Evolutionary conservation across 1,140 invertebrate species (phyloP).

Genomic region (Aleiodes sp.): DNA sequence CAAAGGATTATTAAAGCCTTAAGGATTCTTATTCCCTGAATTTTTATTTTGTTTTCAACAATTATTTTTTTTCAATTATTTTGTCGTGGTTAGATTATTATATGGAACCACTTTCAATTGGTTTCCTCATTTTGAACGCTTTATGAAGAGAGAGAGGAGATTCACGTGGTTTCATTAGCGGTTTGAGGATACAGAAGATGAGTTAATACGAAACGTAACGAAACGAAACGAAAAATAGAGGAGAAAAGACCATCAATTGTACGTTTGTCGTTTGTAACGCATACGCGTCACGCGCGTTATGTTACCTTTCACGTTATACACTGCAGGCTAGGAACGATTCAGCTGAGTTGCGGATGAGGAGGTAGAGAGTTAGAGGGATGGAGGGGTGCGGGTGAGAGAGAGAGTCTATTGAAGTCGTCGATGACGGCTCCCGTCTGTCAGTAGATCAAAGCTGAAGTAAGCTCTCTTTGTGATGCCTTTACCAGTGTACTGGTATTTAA

Average conservation of each 20-base stretch:
- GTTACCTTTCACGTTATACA: constrained; percentile 10
- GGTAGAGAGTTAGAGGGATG: constrained; percentile 9
- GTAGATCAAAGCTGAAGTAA: constrained; percentile 65
- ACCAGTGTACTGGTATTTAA: constrained; percentile 61
- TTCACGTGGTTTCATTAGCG: constrained; percentile 36
- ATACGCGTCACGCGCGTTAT: constrained; percentile 6
- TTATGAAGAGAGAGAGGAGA: constrained; percentile 22
- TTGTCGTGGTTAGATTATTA: too few relatives aligned
- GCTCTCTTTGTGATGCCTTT: constrained; percentile 66
- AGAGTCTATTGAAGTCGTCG: constrained; percentile 60
- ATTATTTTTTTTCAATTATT: too few relatives aligned
- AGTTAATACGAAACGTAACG: constrained; percentile 44
- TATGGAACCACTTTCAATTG: too few relatives aligned
- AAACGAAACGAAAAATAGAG: too few relatives aligned
- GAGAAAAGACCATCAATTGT: constrained; percentile 33
- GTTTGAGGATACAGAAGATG: constrained; percentile 31
- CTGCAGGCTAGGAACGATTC: constrained; percentile 10
- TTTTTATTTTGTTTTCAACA: too few relatives aligned
- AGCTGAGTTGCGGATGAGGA: not conserved
- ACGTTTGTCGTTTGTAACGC: constrained; percentile 16
- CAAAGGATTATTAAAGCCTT: too few relatives aligned
- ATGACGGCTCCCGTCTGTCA: constrained; percentile 65
- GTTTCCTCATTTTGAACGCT: too few relatives aligned
- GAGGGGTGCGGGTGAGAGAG: constrained; percentile 31
- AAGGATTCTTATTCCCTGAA: too few relatives aligned